Base-by-base conservation (phyloP, 1,140 invertebrate species). In the Leptinotarsa defecta region DNA sequence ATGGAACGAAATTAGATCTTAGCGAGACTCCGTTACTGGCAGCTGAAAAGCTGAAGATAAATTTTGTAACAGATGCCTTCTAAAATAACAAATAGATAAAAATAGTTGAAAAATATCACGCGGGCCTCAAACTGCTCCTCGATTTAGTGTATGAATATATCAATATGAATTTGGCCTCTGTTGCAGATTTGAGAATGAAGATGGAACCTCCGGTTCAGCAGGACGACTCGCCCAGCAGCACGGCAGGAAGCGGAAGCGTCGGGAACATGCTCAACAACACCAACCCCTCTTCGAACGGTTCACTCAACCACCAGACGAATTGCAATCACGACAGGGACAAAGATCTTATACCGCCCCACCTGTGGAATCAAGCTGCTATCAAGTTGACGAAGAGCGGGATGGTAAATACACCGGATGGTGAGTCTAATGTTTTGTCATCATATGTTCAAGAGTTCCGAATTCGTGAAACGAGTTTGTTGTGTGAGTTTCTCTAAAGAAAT, bases 141-240 rank as follows among this genome's bases (percentile, higher is more conserved):
- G 3, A 43, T 43, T 43, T 3, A 8, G 8, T 11, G 34, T 11
- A 43, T 43, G 8, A 43, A 43, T 43, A 43, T 11, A 11, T 43
- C 34, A 43, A 11, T 43, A 8, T 43, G 34, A 43, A 43, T 43
- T 43, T 43, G 34, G 34, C 11, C 8, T 43, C 8, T 43, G 34
- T 49, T 27, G 52, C 74, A 91, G 90, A 91, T 88, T 86, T 91
- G 74, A 87, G 90, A 80, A 89, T 91, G 83, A 91, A 91, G 82
- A 88, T 90, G 81, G 90, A 91, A 83, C 88, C 88, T 27, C 79
- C 85, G 48, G 74, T 85, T 13, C 71, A 88, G 71, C 87, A 88
- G 79, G 87, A 88, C 52, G 88, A 88, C 62, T 86, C 86, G 64
- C 84, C 86, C 0, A 88, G 88, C 74, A 86, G 87, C 78, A 85